Conservation (phyloP, 1,140 invertebrate genomes). For the Cotesia glomerata region DNA sequence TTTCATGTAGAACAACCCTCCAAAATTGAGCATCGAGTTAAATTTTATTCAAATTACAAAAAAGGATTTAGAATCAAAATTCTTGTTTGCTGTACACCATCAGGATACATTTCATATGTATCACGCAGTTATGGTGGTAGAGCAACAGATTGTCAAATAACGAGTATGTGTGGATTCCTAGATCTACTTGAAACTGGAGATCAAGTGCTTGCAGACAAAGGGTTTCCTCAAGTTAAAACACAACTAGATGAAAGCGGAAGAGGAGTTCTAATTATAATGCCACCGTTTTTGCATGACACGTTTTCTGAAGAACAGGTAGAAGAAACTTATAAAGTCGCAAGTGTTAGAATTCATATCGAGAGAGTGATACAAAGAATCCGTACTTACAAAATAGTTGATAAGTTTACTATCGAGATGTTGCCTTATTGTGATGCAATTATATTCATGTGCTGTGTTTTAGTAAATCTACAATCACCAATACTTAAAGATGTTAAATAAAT, state of each 20-base stretch:
- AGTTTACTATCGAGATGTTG: constrained; percentile 27
- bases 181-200: constrained; percentile 40
- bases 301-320: constrained; percentile 37
- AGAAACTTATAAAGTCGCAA: constrained; percentile 39
- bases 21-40: constrained; percentile 5
- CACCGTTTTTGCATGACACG: constrained; percentile 33
- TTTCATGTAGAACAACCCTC: constrained; percentile 8
- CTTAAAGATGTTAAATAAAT: constrained; percentile 7
- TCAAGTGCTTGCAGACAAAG: constrained; percentile 44
- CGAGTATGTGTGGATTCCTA: constrained; percentile 36
- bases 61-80: constrained; percentile 19
- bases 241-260: neutral
- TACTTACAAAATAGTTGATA: constrained; percentile 30
- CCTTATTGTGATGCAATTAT: constrained; percentile 31
- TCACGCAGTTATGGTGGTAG: constrained; percentile 16
- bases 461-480: constrained; percentile 33
- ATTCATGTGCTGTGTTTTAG: constrained; percentile 30
- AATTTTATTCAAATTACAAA: constrained; percentile 22
- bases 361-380: constrained; percentile 39
- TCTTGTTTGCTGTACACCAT: constrained; percentile 3
- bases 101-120: constrained; percentile 8
- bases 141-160: constrained; percentile 12
- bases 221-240: constrained; percentile 35
- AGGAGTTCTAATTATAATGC: constrained; percentile 36
- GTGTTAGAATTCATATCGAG: constrained; percentile 45